Base-by-base conservation (phyloP, 1,140 invertebrate species). In the Bombus terrestris region DNA sequence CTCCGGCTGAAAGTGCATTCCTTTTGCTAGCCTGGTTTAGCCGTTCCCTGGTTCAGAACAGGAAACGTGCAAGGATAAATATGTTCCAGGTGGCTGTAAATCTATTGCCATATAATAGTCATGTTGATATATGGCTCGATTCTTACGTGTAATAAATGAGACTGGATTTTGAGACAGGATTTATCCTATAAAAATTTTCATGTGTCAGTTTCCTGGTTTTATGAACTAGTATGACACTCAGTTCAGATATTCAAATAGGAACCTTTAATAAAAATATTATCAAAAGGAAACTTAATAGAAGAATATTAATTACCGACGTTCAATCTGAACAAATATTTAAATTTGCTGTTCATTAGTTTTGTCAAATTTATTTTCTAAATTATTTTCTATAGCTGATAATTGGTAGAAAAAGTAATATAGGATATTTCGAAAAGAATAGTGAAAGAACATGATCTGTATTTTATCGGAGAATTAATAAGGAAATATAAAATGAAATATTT, bases 61-160 rank as follows among this genome's bases (percentile, higher is more conserved):
- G 76, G 39, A 78, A 78, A 35, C 4, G 59, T 35, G 32, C 39
- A 41, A 77, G 28, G 39, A 78, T 78, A 78, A 43, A 66, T 66
- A 43, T 66, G 37, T 25, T 10, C 22, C 59, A 66, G 39, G 10
- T 66, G 39, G 18, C n/a, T 64, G 59, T 35, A 66, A 66, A 66
- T 43, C 35, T n/a, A 72, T 72, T 72, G 25, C 25, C 39, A 41
- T 13, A 6, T 41, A 72, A n/a, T 72, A 13, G 69, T 10, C 28
- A 72, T n/a, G 35, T 28, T 71, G 69, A 71, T 71, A 41, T n/a
- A 72, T 41, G 39, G 15, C 18, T 25, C 22, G 22, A 39, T 72
- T n/a, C 5, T 41, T n/a, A 3, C 2, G 5, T 12, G 10, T n/a
- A 72, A 72, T n/a, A 39, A 3, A 15, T n/a, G 37, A 41, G 39